A percentile compares a stretch with the other conserved stretches of the same genome.
Evolutionary conservation across 1,140 invertebrate genomes (phyloP).

Genomic region (Drosophila busckii): DNA sequence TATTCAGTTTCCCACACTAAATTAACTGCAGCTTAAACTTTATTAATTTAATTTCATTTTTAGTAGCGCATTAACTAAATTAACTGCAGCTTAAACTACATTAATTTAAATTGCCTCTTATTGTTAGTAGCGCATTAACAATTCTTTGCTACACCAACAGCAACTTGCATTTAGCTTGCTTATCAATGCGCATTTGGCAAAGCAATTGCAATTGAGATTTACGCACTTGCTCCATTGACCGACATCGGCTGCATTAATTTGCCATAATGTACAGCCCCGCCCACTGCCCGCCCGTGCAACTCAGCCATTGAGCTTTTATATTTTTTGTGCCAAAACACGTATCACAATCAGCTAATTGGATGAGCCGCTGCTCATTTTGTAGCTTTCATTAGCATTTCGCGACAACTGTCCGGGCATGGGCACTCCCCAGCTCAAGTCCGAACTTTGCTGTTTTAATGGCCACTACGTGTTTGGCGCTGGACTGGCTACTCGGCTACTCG

Average conservation of each 20-base stretch:
- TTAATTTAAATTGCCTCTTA: too few species aligned
- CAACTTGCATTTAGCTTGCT: too few species aligned
- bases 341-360: constrained; percentile 71
- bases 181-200: constrained; percentile 8
- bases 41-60: too few species aligned
- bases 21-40: too few species aligned
- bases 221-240: constrained; percentile 60
- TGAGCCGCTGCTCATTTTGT: constrained; percentile 45
- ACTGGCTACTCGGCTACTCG: too few species aligned
- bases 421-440: constrained; percentile 18
- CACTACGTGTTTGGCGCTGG: constrained; percentile 63
- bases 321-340: constrained; percentile 67
- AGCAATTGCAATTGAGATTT: constrained; percentile 10
- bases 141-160: too few species aligned
- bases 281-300: not conserved
- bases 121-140: too few species aligned
- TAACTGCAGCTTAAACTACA: too few species aligned
- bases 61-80: too few species aligned
- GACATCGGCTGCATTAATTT: constrained; percentile 46
- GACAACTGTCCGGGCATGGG: constrained; percentile 24
- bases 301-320: constrained; percentile 17
- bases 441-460: constrained; percentile 52
- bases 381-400: constrained; percentile 67
- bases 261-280: constrained; percentile 2
- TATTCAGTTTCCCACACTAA: too few species aligned